Conservation (phyloP, 2,888 invertebrate species). For the Galerucella nymphaeae region DNA sequence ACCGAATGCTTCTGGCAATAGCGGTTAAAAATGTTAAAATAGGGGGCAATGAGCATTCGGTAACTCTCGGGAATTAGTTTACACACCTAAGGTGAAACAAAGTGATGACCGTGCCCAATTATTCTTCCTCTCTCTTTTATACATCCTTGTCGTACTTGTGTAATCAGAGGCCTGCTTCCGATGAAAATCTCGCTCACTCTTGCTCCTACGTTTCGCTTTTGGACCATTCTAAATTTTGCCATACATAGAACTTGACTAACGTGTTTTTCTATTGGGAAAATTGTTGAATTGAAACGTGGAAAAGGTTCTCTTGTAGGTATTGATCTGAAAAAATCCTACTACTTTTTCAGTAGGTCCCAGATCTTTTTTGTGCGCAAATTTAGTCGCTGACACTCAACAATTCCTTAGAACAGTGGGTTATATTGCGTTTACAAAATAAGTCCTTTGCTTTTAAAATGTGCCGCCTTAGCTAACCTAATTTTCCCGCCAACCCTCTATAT, state of each 20-base stretch:
- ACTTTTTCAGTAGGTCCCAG: background rate
- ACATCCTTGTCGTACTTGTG: too few species aligned
- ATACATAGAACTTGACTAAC: background rate
- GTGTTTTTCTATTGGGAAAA: background rate
- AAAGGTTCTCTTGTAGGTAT: background rate
- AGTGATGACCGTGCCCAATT: too few species aligned
- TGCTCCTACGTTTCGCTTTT: background rate
- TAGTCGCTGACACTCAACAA: constrained; percentile 18
- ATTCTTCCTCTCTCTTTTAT: too few species aligned
- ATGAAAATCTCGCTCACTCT: too few species aligned
- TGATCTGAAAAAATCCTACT: background rate
- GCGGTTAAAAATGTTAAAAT: too few species aligned
- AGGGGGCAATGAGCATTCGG: too few species aligned
- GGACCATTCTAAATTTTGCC: background rate
- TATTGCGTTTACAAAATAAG: constrained; percentile 27
- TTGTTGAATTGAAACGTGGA: background rate
- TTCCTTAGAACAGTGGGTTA: constrained; percentile 26
- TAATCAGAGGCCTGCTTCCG: too few species aligned
- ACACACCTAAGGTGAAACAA: too few species aligned
- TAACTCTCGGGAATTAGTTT: too few species aligned
- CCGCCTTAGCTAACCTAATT: constrained; percentile 29
- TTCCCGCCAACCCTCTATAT: constrained; percentile 31
- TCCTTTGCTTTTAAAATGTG: constrained; percentile 32
- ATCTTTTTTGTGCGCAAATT: constrained; percentile 21
- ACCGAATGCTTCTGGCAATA: too few species aligned